Conservation (phyloP, 1,140 invertebrate species). For the Aphelenchoides fujianensis region DNA sequence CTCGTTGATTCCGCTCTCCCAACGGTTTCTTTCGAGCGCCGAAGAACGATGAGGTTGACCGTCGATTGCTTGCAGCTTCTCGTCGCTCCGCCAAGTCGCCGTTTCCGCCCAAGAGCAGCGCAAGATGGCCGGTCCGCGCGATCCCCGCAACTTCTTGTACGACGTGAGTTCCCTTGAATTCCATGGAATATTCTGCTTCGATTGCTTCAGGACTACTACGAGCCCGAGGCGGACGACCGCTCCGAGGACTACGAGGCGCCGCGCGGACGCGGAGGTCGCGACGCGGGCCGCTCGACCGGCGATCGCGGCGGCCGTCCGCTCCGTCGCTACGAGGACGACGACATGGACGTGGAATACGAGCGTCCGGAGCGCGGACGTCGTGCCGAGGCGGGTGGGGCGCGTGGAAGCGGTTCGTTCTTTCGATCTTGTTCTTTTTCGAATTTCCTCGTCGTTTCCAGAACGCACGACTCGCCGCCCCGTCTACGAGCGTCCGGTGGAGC, state of each 20-base stretch:
- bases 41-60: no score
- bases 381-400: background rate
- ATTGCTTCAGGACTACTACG: no score
- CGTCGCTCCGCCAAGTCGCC: background rate
- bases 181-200: no score
- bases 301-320: background rate
- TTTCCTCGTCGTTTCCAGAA: slow-evolving; percentile 1
- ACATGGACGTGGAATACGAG: background rate
- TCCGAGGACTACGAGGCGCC: no score
- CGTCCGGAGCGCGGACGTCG: background rate
- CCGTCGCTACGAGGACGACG: background rate
- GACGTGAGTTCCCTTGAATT: no score
- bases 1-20: no score
- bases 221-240: background rate
- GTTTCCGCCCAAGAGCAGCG: background rate
- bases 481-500: background rate
- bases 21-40: slow-evolving; percentile 8
- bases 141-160: slow-evolving; percentile 2
- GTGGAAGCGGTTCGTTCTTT: background rate
- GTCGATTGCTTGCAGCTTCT: background rate
- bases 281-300: no score
- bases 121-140: slow-evolving; percentile 1
- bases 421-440: no score
- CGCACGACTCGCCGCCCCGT: background rate
- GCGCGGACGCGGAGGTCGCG: no score